Evolutionary conservation across 2,888 invertebrate species (phyloP).

Genomic region (Lordiphosa andalusiaca): DNA sequence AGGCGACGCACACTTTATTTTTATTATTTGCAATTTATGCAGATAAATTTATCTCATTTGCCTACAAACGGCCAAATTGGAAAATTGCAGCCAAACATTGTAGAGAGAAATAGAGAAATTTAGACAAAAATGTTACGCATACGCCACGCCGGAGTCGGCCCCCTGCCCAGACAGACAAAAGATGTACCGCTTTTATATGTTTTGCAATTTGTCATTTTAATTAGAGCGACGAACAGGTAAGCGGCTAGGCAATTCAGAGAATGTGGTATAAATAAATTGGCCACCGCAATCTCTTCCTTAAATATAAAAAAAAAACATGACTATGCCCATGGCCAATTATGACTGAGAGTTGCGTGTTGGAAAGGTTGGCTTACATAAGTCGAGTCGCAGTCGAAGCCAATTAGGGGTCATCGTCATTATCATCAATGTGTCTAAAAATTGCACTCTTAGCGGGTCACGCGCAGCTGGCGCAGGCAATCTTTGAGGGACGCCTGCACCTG

Average conservation of each 20-base stretch:
- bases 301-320: too few relatives aligned
- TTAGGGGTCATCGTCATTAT: slow-evolving; percentile 54
- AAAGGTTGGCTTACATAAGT: slow-evolving; percentile 38
- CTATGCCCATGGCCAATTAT: slow-evolving; percentile 27
- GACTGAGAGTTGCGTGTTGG: slow-evolving; percentile 25
- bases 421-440: slow-evolving; percentile 9
- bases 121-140: slow-evolving; percentile 48
- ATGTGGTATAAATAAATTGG: slow-evolving; percentile 18
- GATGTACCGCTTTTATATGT: slow-evolving; percentile 26
- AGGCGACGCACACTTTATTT: neutral
- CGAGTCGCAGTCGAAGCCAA: slow-evolving; percentile 48
- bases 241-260: slow-evolving; percentile 1
- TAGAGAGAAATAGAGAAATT: slow-evolving; percentile 23
- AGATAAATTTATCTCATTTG: slow-evolving; percentile 50
- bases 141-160: slow-evolving; percentile 18
- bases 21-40: slow-evolving; percentile 11
- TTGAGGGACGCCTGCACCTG: slow-evolving; percentile 64
- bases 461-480: slow-evolving; percentile 54
- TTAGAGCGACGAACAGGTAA: slow-evolving; percentile 42
- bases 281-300: slow-evolving; percentile 18
- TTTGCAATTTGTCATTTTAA: slow-evolving; percentile 67
- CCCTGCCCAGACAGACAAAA: slow-evolving; percentile 18
- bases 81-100: slow-evolving; percentile 54
- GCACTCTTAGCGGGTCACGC: slow-evolving; percentile 56
- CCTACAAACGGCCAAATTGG: slow-evolving; percentile 41